Evolutionary conservation across 1,140 invertebrate genomes (phyloP).

Genomic region (Euura lappo): DNA sequence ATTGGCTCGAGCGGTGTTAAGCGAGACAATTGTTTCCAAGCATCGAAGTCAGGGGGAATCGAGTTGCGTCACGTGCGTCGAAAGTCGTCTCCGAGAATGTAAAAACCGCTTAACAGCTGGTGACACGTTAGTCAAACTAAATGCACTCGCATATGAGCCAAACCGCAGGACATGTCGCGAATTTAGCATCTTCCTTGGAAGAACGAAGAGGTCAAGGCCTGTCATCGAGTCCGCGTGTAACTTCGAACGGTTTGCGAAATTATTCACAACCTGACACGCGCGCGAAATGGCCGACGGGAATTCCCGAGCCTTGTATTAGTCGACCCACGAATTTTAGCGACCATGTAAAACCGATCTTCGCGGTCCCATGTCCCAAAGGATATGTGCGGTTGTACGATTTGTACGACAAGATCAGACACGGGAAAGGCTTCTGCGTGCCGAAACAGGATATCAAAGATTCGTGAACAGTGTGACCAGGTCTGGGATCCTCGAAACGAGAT

Average conservation of each 20-base stretch:
- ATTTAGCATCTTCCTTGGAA: neutral
- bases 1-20: neutral
- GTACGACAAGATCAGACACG: neutral
- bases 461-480: too few relatives aligned
- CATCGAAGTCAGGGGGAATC: neutral
- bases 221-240: too few relatives aligned
- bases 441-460: too few relatives aligned
- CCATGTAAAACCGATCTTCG: neutral
- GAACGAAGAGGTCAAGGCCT: neutral
- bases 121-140: neutral
- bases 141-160: neutral
- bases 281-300: slow-evolving; percentile 56
- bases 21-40: slow-evolving; percentile 3
- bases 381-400: neutral
- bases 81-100: neutral
- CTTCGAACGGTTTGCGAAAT: neutral
- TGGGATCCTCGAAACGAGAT: too few relatives aligned
- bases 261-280: slow-evolving; percentile 39
- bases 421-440: too few relatives aligned
- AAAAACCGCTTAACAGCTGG: neutral
- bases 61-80: neutral
- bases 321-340: slow-evolving; percentile 14
- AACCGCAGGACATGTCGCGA: slow-evolving; percentile 9
- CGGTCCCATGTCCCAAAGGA: too few relatives aligned
- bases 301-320: slow-evolving; percentile 55